Base-by-base conservation (phyloP, 2,888 invertebrate species). In the Ornithoptera alexandrae region DNA sequence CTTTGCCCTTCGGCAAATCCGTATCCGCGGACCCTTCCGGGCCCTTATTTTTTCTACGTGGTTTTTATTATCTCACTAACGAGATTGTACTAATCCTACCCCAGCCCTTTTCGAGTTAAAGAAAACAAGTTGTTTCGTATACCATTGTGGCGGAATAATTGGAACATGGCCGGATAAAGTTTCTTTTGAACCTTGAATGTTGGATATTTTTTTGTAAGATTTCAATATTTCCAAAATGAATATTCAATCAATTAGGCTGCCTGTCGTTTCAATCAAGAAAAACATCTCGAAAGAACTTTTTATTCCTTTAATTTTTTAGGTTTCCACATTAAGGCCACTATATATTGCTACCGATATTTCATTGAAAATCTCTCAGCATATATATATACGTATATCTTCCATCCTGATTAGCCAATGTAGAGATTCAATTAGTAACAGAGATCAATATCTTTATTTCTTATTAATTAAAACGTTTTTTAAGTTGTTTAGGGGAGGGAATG, bases 61-160 rank as follows among this genome's bases (percentile, higher is more conserved):
- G 39, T 57, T 42, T 62, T 62, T 58, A 58, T 68, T 67, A 58
- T 62, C 20, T 39, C 67, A 57, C 67, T 62, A 68, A 68, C 67
- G 62, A 68, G 67, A 62, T 68, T 67, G 56, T 57, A 62, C 46
- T 39, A 62, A 67, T 46, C 57, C 57, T 24, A 58, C 42, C 57
- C 57, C 30, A 15, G 46, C 20, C 39, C 57, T 36, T 65, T 65
- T 36, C 42, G 42, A 65, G 20, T 65, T 58, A 57, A 65, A 64
- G 42, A 39, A 65, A 65, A 65, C 58, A 65, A 65, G 56, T 39
- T 58, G 42, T 39, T 42, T 24, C 65, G 22, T 20, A 57, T 42
- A 57, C 20, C 57, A 65, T 65, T 65, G 58, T 42, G 58, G 65
- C 42, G 65, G 58, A 42, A 65, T 65, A 58, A 65, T 65, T 58